A percentile compares a stretch with the other conserved stretches of the same genome.
These are phyloP conservation scores for Carduelis carduelis DNA, from an alignment of 2,797 vertebrate genomes.

Conservation along the genomic window DNA sequence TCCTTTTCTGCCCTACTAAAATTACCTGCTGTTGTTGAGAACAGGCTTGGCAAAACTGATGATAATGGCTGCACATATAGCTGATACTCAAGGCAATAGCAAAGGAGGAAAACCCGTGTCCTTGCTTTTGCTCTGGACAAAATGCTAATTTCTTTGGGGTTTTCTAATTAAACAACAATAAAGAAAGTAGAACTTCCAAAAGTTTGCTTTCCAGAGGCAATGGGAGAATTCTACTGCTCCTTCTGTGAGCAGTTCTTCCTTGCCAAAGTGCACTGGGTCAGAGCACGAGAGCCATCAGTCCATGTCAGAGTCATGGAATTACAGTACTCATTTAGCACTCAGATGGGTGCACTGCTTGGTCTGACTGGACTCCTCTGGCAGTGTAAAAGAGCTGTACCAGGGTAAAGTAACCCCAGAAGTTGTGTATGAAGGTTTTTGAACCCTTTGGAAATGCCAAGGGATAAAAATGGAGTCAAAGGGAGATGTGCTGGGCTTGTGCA, in stretches of 20 bases:
- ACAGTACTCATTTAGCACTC: background rate
- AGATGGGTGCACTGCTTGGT: background rate
- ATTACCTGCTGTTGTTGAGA: background rate
- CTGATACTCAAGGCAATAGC: background rate
- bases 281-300: fast-evolving
- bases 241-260: background rate
- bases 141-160: background rate
- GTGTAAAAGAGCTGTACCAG: background rate
- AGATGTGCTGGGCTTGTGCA: background rate
- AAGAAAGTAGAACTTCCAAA: background rate
- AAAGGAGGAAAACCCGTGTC: background rate
- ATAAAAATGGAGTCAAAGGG: background rate
- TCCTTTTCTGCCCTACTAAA: background rate
- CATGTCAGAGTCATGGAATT: background rate
- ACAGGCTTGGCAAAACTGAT: background rate
- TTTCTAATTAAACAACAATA: background rate
- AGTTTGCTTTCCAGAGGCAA: background rate
- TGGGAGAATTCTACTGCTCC: background rate
- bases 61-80: fast-evolving
- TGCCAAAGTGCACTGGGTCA: background rate
- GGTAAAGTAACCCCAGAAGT: background rate
- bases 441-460: background rate
- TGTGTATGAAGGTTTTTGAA: background rate
- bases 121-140: background rate
- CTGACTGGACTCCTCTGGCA: background rate